Conservation (phyloP, 2,797 vertebrate genomes). For the Pangasius larnaudii region DNA sequence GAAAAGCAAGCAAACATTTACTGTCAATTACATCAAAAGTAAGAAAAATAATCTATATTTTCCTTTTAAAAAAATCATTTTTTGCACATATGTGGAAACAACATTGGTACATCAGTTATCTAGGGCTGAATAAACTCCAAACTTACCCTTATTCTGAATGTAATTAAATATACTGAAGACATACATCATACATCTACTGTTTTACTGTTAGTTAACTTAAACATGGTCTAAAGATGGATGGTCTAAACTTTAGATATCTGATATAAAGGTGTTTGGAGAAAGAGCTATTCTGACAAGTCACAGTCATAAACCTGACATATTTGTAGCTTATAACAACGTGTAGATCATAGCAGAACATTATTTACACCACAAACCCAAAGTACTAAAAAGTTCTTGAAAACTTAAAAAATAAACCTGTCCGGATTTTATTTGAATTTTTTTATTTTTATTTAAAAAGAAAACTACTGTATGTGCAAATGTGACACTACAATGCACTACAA, state of each 20-base stretch:
- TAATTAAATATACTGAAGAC: too few relatives aligned
- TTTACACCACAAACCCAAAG: not conserved
- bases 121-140: not conserved
- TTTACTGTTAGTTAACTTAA: too few relatives aligned
- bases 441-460: not conserved
- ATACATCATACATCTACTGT: too few relatives aligned
- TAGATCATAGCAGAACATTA: not conserved
- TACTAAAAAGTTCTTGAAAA: not conserved
- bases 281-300: not conserved
- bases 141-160: not conserved
- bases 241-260: too few relatives aligned
- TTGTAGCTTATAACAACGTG: not conserved
- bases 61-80: too few relatives aligned
- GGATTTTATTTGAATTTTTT: not conserved
- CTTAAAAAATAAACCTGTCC: not conserved
- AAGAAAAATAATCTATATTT: not conserved
- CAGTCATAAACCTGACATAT: not conserved
- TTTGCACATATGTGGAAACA: not conserved
- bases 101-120: too few relatives aligned
- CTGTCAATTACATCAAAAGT: not conserved
- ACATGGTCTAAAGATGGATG: too few relatives aligned
- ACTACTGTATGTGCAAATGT: not conserved
- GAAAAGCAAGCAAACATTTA: not conserved
- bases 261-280: not conserved
- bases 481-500: not conserved